Evolutionary conservation across 2,113 vertebrate species (phyloP).

Genomic region (Promerops cafer): DNA sequence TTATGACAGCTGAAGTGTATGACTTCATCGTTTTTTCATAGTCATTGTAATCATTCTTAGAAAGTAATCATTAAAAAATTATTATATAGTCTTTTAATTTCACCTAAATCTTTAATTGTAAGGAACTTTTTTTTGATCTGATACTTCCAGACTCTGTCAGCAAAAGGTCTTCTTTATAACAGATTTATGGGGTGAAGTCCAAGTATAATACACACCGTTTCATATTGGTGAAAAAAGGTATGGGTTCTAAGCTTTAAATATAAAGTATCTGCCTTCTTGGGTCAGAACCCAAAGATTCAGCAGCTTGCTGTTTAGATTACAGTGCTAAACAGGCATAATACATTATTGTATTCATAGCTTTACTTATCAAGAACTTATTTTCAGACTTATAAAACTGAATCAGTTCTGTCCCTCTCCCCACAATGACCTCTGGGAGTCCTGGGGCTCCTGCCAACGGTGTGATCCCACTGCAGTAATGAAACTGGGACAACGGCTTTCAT

Average conservation of each 20-base stretch:
- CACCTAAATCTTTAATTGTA: neutral
- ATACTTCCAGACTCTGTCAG: neutral
- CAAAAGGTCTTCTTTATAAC: neutral
- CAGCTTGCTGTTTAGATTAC: neutral
- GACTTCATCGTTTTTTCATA: neutral
- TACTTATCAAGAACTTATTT: neutral
- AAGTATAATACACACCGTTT: neutral
- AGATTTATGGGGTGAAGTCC: neutral
- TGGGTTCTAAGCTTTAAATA: neutral
- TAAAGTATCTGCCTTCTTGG: neutral
- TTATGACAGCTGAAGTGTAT: neutral
- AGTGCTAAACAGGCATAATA: neutral
- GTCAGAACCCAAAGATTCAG: neutral
- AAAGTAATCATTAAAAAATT: neutral
- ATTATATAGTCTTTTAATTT: neutral
- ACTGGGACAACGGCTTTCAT: neutral
- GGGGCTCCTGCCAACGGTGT: neutral
- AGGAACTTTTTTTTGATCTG: neutral
- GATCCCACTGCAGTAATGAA: neutral
- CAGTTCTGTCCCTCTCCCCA: neutral
- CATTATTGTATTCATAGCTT: neutral
- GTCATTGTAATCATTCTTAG: neutral
- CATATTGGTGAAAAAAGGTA: neutral
- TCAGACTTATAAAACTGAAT: neutral
- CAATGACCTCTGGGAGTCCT: neutral